Conservation (phyloP, 2,113 vertebrate species). For the Passerina amoena region DNA sequence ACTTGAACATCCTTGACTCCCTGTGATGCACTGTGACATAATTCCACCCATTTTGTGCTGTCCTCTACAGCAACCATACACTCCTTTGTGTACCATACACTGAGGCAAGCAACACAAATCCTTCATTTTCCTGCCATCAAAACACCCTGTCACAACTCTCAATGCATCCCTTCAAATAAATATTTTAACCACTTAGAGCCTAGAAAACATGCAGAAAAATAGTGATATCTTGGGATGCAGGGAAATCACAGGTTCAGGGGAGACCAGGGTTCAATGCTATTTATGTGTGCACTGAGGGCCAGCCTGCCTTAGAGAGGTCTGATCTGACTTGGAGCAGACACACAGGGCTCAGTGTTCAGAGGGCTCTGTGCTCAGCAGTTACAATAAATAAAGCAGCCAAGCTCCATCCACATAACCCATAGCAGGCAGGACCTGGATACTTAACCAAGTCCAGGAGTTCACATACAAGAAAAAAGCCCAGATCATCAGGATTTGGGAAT, state of each 20-base stretch:
- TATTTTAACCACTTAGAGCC: background rate
- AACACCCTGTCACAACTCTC: background rate
- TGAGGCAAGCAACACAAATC: background rate
- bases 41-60: background rate
- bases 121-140: background rate
- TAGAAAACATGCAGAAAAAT: background rate
- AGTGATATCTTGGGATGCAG: background rate
- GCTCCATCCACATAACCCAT: background rate
- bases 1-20: background rate
- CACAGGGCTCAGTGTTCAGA: background rate
- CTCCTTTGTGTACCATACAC: rapidly evolving
- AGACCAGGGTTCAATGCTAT: background rate
- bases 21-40: background rate
- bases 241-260: background rate
- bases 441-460: background rate
- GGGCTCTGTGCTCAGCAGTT: background rate
- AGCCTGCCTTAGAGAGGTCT: background rate
- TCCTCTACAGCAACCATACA: background rate
- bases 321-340: background rate
- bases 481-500: background rate
- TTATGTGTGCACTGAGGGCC: background rate
- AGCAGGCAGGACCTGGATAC: background rate
- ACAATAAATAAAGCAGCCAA: background rate
- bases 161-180: rapidly evolving
- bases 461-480: background rate